A percentile compares a stretch with the other conserved stretches of the same genome.
These are phyloP conservation scores for Actinia tenebrosa DNA, from an alignment of 64 coral and sea anemone species.

Conservation along the genomic window DNA sequence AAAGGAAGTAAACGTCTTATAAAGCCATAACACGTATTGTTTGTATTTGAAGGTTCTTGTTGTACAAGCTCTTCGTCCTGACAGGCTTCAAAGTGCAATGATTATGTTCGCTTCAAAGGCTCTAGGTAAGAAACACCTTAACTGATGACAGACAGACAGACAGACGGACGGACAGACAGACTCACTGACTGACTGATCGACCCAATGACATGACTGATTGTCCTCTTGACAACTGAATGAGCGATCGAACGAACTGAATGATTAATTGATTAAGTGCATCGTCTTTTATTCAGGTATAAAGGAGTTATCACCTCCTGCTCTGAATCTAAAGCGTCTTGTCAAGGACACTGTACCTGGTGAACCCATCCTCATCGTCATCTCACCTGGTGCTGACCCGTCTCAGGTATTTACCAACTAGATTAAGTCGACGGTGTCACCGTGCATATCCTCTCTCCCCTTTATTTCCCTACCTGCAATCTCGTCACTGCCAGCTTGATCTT, in stretches of 20 bases:
- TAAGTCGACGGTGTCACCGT: too few relatives aligned
- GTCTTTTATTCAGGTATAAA: slow-evolving; percentile 59
- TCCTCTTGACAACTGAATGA: too few relatives aligned
- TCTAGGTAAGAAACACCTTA: slow-evolving; percentile 55
- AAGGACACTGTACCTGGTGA: slow-evolving; percentile 94
- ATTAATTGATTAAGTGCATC: too few relatives aligned
- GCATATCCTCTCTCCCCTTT: too few relatives aligned
- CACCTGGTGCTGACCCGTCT: slow-evolving; percentile 95
- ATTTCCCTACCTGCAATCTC: neutral
- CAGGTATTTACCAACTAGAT: slow-evolving; percentile 43
- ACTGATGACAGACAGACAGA: neutral
- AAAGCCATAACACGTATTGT: neutral
- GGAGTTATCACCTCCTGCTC: slow-evolving; percentile 82
- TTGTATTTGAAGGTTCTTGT: slow-evolving; percentile 45
- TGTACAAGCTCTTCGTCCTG: slow-evolving; percentile 85
- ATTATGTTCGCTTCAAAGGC: slow-evolving; percentile 90
- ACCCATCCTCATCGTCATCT: slow-evolving; percentile 90
- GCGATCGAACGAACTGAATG: too few relatives aligned
- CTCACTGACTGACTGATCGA: neutral
- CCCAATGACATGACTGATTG: neutral
- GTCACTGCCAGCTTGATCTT: neutral
- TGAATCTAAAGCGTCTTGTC: slow-evolving; percentile 90
- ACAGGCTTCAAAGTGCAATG: slow-evolving; percentile 95
- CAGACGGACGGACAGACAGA: too few relatives aligned
- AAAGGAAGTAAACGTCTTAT: too few relatives aligned